These are phyloP conservation scores for Oasisia sp. DNA, from an alignment of 2,888 invertebrate species.

Conservation along the genomic window DNA sequence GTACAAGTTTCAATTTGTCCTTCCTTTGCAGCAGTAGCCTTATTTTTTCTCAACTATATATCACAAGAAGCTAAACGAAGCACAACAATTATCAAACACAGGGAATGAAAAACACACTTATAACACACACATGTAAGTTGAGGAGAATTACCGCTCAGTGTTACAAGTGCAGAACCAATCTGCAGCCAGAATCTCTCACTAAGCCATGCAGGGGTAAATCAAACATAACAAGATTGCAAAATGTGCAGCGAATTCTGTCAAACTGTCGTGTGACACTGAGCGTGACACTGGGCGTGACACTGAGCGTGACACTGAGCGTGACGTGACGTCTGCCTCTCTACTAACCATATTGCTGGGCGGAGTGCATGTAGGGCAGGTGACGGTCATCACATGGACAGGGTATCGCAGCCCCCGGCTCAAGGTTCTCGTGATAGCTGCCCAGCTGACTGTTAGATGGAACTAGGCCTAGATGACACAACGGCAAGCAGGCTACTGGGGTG, in stretches of 20 bases:
- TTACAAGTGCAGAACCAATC: not conserved
- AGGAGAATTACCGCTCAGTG: not conserved
- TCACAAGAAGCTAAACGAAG: not conserved
- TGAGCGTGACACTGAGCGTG: not conserved
- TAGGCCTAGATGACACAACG: conserved; percentile 5
- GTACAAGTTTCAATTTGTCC: not conserved
- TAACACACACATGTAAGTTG: not conserved
- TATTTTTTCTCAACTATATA: not conserved
- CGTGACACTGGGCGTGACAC: not conserved
- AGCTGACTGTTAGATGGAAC: not conserved
- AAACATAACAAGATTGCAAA: not conserved
- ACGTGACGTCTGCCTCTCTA: not conserved
- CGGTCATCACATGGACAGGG: not conserved
- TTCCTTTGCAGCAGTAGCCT: not conserved
- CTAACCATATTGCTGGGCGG: conserved; percentile 9
- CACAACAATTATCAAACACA: not conserved
- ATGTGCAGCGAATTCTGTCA: not conserved
- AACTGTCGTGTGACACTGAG: not conserved
- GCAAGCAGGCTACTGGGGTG: not conserved
- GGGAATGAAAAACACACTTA: not conserved
- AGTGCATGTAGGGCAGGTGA: conserved; percentile 6
- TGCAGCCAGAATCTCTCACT: not conserved
- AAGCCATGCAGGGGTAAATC: not conserved
- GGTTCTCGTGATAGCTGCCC: not conserved
- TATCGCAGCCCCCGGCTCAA: not conserved